These are phyloP conservation scores for Colletes collaris DNA, from an alignment of 2,888 invertebrate genomes.

Conservation along the genomic window DNA sequence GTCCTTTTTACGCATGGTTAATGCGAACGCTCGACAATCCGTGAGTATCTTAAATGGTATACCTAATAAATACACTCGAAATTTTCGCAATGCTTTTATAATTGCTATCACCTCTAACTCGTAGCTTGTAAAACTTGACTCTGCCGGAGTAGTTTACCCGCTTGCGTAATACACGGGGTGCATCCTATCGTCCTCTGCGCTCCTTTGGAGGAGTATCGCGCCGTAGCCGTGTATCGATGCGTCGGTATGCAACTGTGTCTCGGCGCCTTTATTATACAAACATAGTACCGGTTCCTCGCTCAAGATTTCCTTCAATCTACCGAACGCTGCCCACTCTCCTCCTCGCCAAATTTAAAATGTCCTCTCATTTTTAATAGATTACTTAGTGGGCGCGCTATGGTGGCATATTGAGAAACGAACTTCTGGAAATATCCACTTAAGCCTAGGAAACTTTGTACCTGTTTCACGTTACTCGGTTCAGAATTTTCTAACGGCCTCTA, in stretches of 20 bases:
- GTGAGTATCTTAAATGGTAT: no score
- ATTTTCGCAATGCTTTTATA: no score
- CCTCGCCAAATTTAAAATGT: background rate
- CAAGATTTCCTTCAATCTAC: conserved; percentile 5
- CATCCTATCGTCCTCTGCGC: background rate
- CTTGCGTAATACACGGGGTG: conserved; percentile 20
- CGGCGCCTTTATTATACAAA: background rate
- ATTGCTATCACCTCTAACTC: no score
- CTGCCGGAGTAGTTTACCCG: conserved; percentile 11
- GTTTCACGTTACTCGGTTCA: background rate
- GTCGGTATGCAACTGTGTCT: conserved; percentile 7
- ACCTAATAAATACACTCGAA: no score
- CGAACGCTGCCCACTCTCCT: background rate
- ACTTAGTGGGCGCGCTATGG: background rate
- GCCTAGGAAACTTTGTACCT: conserved; percentile 7
- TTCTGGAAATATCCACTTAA: no score
- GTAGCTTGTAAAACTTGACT: conserved; percentile 8
- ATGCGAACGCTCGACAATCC: no score
- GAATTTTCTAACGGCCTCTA: no score
- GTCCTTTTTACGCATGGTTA: background rate
- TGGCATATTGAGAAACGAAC: no score
- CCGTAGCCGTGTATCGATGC: conserved; percentile 7
- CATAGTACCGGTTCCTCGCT: conserved; percentile 6
- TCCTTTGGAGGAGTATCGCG: conserved; percentile 18
- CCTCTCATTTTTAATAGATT: background rate